Conservation (phyloP, 2,113 vertebrate genomes). For the Indicator maculatus region DNA sequence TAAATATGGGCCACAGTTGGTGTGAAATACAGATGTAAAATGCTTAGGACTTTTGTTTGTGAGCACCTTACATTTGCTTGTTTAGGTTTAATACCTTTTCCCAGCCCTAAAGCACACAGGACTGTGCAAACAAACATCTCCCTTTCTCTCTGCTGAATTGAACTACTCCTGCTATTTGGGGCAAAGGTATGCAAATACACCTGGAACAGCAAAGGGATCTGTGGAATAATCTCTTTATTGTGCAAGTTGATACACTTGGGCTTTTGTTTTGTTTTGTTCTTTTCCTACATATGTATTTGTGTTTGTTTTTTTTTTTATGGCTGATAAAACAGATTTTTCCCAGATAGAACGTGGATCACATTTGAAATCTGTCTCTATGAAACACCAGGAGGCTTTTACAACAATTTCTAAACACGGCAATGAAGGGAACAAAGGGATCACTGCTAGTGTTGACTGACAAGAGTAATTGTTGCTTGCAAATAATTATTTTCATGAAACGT, state of each 20-base stretch:
- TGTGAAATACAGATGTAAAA: background rate
- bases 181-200: background rate
- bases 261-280: too few relatives aligned
- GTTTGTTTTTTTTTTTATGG: background rate
- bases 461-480: background rate
- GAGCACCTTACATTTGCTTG: background rate
- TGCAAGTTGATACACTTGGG: background rate
- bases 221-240: background rate
- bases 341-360: accelerated
- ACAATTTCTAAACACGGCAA: too few relatives aligned
- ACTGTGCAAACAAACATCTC: background rate
- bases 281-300: background rate
- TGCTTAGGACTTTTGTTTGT: background rate
- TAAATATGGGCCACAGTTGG: background rate
- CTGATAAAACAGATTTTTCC: background rate
- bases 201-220: background rate
- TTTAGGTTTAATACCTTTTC: background rate
- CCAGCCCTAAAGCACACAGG: background rate
- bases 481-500: background rate
- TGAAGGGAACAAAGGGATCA: background rate
- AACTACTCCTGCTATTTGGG: background rate
- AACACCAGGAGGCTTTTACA: background rate
- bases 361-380: background rate
- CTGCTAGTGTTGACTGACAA: background rate
- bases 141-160: background rate